Base-by-base conservation (phyloP, 2,888 invertebrate species). In the Hirtodrosophila duncani region DNA sequence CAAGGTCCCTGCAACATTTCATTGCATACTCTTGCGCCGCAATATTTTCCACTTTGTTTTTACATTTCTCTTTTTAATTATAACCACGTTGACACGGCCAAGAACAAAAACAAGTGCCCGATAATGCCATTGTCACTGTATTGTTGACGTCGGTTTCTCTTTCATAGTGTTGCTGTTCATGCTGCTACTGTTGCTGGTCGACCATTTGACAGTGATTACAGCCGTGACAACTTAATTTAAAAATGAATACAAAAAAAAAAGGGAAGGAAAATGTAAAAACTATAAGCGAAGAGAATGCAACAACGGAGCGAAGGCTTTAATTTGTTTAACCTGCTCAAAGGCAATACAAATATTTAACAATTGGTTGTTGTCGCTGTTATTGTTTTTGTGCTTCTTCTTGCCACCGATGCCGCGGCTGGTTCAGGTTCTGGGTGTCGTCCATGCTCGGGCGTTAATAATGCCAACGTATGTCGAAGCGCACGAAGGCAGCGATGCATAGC, bases 401-500 rank as follows among this genome's bases (percentile, higher is more conserved):
- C n/a, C n/a, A 3, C 24, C 24, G 37, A 36, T 30, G n/a, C n/a
- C n/a, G n/a, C n/a, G n/a, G n/a, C n/a, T n/a, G n/a, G n/a, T n/a
- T n/a, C n/a, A n/a, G n/a, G n/a, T n/a, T n/a, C n/a, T n/a, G n/a
- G n/a, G n/a, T n/a, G n/a, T n/a, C n/a, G n/a, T n/a, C n/a, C n/a
- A n/a, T n/a, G n/a, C n/a, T n/a, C n/a, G n/a, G n/a, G n/a, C n/a
- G n/a, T n/a, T n/a, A n/a, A n/a, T n/a, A n/a, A n/a, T n/a, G n/a
- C n/a, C n/a, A n/a, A n/a, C n/a, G n/a, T n/a, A n/a, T n/a, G n/a
- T 23, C 51, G 57, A 37, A 36, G 34, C 52, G 46, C 26, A 34
- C 48, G 10, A 33, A 10, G 3, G 39, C 50, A 39, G 23, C 50
- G 43, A 55, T 63, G 65, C 63, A 64, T 60, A 60, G 26, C 60